Base-by-base conservation (phyloP, 2,888 invertebrate species). In the Anarsia innoxiella region DNA sequence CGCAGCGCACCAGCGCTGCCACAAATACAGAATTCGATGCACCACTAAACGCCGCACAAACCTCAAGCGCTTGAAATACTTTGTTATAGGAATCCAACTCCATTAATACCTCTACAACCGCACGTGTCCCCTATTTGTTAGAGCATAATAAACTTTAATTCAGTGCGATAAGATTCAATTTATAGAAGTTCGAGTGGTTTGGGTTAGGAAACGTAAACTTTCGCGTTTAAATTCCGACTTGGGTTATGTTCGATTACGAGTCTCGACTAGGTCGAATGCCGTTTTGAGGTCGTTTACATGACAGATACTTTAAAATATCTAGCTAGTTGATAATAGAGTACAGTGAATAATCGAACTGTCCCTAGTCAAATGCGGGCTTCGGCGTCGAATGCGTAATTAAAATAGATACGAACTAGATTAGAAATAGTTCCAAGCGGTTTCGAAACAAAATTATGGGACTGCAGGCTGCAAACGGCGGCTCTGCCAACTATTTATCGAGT, bases 91-190 rank as follows among this genome's bases (percentile, higher is more conserved):
- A 56, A 56, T 52, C 60, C 56, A 54, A 75, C 80, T 83, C 83
- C 83, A 84, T 84, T 84, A 84, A 83, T 84, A 83, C 79, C 79
- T 74, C 76, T 70, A 72, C 71, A 73, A 35, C 80, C 76, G 82
- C 83, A 84, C 83, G 84, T 83, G 83, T 80, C 71, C 65, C 52
- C 53, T 49, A 48, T 48, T 44, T 40, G 45, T 40, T 51, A 53
- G 39, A 46, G 60, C 51, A 77, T 63, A 65, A 49, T 68, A 49
- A 56, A 59, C 70, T 69, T 48, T 79, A 75, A 35, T 0, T 0
- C 0, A 0, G 11, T 12, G 1, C 0, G 0, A 2, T 48, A 65
- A 72, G 52, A 55, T 61, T 40, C 45, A 37, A 58, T 48, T 52
- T 49, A 50, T 23, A 32, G 33, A 11, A 15, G 5, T 11, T 23